Base-by-base conservation (phyloP, 2,113 vertebrate species). In the Fregetta grallaria region DNA sequence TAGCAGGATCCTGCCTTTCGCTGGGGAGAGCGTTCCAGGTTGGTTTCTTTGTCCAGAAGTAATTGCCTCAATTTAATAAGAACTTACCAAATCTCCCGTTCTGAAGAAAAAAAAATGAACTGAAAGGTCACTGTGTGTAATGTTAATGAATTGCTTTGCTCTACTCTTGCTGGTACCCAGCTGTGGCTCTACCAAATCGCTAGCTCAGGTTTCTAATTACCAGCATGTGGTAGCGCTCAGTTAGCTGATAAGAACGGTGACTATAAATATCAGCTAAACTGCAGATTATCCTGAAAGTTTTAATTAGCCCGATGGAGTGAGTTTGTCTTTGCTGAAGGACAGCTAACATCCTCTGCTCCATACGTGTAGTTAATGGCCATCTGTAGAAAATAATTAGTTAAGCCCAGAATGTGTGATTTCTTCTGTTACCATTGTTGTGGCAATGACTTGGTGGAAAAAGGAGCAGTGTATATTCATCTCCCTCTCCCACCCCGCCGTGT, bases 201-300 rank as follows among this genome's bases (percentile, higher is more conserved):
- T 56, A 10, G 58, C 93, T 93, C 71, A 18, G 81, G 71, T 75
- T 92, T 74, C 91, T 95, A 73, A 82, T 83, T 77, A 86, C 65
- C 68, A 61, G 62, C 21, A 2, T 21, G 80, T 47, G 68, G 47
- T 32, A 18, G 67, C 19, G 83, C 92, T 92, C 88, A 0, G n/a
- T 72, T 94, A 81, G 91, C 72, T 84, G 81, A 8, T 95, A 70
- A 94, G 95, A 87, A 86, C 79, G 61, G 22, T 74, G 59, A 20
- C 95, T 93, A 82, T 96, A 95, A 93, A 91, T 97, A 96, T 42
- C 92, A 10, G 96, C 68, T 91, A 89, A 96, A 89, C 87, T 80
- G 77, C 68, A 58, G 91, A 96, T 97, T 96, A 93, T 63, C 91
- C 92, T 65, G 65, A 12, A 95, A 95, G 94, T 96, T 96, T 92